Conservation (phyloP, 92 coral and sea anemone genomes). For the Umimayanthus kanabou region DNA sequence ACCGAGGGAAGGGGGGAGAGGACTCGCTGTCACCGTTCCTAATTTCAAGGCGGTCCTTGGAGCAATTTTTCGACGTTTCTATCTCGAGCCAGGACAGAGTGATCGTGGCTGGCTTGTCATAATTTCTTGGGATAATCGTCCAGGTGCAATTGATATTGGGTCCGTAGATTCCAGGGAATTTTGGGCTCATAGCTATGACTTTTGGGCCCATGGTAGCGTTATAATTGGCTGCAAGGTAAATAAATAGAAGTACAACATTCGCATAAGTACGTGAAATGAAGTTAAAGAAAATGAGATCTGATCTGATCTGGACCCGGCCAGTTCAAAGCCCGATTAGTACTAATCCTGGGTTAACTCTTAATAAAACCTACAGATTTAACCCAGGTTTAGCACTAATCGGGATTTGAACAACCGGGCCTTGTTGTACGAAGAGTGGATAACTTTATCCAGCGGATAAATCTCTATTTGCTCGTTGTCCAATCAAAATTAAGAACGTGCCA, state of each 20-base stretch:
- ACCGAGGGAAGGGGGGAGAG: neutral
- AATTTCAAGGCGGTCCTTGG: conserved; percentile 18
- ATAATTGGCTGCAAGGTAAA: neutral
- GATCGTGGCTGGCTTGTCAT: neutral
- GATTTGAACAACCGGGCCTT: too few species aligned
- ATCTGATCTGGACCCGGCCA: too few species aligned
- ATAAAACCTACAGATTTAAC: too few species aligned
- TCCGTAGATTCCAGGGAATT: neutral
- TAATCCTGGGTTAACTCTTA: too few species aligned
- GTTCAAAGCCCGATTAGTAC: too few species aligned
- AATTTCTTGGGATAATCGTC: neutral
- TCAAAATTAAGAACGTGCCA: too few species aligned
- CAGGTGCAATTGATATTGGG: neutral
- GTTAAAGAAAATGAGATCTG: too few species aligned
- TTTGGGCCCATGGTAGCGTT: neutral
- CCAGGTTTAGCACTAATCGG: too few species aligned
- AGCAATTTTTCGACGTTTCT: conserved; percentile 2
- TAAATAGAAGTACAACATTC: neutral
- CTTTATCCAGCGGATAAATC: too few species aligned
- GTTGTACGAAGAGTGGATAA: too few species aligned
- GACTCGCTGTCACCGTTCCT: conserved; percentile 17
- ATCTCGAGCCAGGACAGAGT: conserved; percentile 22
- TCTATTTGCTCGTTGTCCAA: too few species aligned
- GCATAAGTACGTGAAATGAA: neutral
- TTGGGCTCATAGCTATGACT: neutral